Percentiles rank a stretch among this genome's conserved stretches.
These are phyloP conservation scores for Melanchra persicariae DNA, from an alignment of 2,888 invertebrate genomes.

Conservation along the genomic window DNA sequence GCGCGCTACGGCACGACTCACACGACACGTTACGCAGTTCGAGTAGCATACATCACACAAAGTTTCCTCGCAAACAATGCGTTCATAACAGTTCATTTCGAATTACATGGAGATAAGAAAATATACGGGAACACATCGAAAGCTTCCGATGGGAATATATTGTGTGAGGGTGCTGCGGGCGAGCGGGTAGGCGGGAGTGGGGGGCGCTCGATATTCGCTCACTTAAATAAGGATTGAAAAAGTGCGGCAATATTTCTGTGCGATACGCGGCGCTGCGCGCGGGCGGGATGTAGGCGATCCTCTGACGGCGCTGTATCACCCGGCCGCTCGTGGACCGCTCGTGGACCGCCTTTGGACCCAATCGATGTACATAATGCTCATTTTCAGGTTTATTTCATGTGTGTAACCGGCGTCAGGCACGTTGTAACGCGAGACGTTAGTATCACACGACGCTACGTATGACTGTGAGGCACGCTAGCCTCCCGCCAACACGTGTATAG, in stretches of 20 bases:
- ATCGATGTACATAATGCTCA: neutral
- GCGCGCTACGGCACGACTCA: neutral
- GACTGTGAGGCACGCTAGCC: no score
- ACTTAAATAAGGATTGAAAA: slow-evolving; percentile 65
- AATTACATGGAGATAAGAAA: slow-evolving; percentile 42
- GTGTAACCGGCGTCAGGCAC: neutral
- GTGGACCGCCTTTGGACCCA: neutral
- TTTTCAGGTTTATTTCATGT: neutral
- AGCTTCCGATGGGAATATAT: slow-evolving; percentile 38
- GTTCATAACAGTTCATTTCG: slow-evolving; percentile 27
- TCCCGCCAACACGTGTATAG: no score
- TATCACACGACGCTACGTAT: no score
- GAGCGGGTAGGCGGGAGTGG: neutral
- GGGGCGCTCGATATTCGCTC: slow-evolving; percentile 52
- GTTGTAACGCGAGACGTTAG: no score
- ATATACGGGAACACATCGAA: slow-evolving; percentile 43
- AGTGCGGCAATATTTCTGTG: slow-evolving; percentile 57
- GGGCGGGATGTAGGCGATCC: slow-evolving; percentile 14
- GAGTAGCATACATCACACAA: neutral
- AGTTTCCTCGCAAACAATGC: slow-evolving; percentile 14
- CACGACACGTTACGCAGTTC: neutral
- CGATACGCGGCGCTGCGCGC: slow-evolving; percentile 21
- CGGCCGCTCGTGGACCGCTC: neutral
- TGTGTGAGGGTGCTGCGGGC: slow-evolving; percentile 1
- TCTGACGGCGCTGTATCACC: slow-evolving; percentile 14